Percentiles rank a stretch among this genome's conserved stretches.
Evolutionary conservation across 1,140 invertebrate species (phyloP).

Genomic region (Zaprionus africanus): DNA sequence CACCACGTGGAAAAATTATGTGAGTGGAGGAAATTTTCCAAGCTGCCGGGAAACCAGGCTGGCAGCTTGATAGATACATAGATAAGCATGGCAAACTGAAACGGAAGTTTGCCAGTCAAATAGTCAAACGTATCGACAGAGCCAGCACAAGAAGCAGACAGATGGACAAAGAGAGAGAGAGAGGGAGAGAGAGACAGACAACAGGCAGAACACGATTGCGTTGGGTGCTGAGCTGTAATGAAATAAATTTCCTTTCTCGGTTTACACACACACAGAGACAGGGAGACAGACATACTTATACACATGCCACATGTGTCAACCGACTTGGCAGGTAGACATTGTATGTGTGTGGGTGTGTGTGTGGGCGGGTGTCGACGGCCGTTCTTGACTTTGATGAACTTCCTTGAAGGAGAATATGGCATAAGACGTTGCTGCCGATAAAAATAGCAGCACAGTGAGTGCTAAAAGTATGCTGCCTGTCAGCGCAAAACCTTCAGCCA

Average conservation of each 20-base stretch:
- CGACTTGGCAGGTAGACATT: conserved; percentile 56
- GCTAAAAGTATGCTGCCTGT: conserved; percentile 26
- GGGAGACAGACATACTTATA: conserved; percentile 25
- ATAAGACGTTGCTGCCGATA: conserved; percentile 36
- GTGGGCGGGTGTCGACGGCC: conserved; percentile 11
- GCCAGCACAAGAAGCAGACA: conserved; percentile 9
- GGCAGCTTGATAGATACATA: conserved; percentile 28
- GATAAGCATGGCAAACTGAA: conserved; percentile 54
- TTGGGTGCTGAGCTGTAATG: conserved; percentile 68
- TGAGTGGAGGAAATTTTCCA: conserved; percentile 32
- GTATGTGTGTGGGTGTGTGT: conserved; percentile 7
- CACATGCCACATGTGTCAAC: conserved; percentile 58
- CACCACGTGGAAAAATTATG: conserved; percentile 40
- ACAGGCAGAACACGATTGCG: conserved; percentile 37
- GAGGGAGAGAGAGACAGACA: conserved; percentile 15
- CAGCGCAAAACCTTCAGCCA: conserved; percentile 13
- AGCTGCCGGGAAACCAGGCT: conserved; percentile 15
- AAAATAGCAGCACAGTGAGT: conserved; percentile 49
- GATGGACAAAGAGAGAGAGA: neutral
- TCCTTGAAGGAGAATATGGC: conserved; percentile 38
- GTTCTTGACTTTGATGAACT: conserved; percentile 60
- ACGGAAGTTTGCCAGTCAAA: conserved; percentile 44
- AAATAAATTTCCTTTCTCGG: conserved; percentile 68
- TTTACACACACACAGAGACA: conserved; percentile 38
- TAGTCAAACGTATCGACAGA: conserved; percentile 60